Percentiles rank a stretch among this genome's conserved stretches.
These are phyloP conservation scores for Drosophila albomicans DNA, from an alignment of 1,140 invertebrate genomes.

Conservation along the genomic window DNA sequence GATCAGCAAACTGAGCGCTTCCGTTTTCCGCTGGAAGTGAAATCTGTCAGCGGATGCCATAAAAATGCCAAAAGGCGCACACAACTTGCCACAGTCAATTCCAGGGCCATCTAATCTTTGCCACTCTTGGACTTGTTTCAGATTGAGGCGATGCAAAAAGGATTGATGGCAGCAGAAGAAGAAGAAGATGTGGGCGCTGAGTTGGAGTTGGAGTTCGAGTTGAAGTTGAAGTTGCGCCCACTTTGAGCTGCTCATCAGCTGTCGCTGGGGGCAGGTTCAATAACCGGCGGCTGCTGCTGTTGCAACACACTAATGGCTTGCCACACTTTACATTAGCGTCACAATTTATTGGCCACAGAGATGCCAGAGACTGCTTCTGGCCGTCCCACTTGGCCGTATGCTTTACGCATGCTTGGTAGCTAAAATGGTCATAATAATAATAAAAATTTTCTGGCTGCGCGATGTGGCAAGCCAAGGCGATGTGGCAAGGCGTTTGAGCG, in stretches of 20 bases:
- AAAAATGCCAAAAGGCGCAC: slow-evolving; percentile 74
- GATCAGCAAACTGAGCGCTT: slow-evolving; percentile 65
- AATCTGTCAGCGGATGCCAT: slow-evolving; percentile 77
- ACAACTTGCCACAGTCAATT: not conserved
- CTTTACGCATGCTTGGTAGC: slow-evolving; percentile 76
- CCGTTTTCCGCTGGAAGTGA: slow-evolving; percentile 83
- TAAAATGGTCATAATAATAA: slow-evolving; percentile 82
- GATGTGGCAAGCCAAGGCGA: slow-evolving; percentile 27
- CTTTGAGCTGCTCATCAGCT: slow-evolving; percentile 45
- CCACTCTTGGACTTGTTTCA: no score
- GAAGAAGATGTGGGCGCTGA: slow-evolving; percentile 14
- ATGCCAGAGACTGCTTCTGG: slow-evolving; percentile 36
- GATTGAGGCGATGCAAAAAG: not conserved
- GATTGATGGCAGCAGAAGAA: slow-evolving; percentile 7
- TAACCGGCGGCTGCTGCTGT: slow-evolving; percentile 53
- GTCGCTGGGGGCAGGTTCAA: slow-evolving; percentile 61
- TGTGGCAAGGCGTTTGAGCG: slow-evolving; percentile 72
- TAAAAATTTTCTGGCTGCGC: slow-evolving; percentile 72
- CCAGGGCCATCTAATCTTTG: not conserved
- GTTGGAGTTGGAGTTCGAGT: not conserved
- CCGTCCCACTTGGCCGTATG: slow-evolving; percentile 60
- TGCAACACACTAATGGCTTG: slow-evolving; percentile 68
- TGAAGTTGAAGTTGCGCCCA: slow-evolving; percentile 18
- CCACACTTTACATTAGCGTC: slow-evolving; percentile 82
- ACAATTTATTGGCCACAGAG: slow-evolving; percentile 75